A percentile compares a stretch with the other conserved stretches of the same genome.
Conservation (phyloP, 1,140 invertebrate genomes). For the Drosophila chauvacae region DNA sequence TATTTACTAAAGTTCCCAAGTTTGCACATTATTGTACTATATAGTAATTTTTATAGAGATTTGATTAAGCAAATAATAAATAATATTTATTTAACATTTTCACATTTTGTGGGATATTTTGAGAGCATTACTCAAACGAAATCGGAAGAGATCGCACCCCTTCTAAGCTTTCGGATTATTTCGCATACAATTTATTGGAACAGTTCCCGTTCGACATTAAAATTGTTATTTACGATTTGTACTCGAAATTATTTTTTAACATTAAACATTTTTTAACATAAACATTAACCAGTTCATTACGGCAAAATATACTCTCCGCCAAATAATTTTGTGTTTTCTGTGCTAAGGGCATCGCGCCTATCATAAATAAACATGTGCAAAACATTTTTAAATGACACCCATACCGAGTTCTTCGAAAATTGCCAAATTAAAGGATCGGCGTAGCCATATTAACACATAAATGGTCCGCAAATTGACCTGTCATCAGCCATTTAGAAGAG, state of each 20-base stretch:
- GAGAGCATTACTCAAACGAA: not conserved
- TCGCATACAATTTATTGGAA: not conserved
- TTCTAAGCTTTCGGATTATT: too few species aligned
- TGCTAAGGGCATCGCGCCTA: slow-evolving; percentile 57
- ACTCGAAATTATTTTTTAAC: not conserved
- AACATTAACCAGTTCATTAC: not conserved
- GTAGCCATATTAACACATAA: slow-evolving; percentile 27
- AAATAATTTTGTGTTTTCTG: slow-evolving; percentile 16
- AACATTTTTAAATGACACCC: slow-evolving; percentile 53
- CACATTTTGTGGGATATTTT: not conserved
- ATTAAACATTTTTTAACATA: not conserved
- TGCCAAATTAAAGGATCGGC: slow-evolving; percentile 42
- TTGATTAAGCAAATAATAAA: not conserved
- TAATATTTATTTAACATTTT: not conserved
- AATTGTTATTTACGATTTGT: not conserved
- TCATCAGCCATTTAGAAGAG: slow-evolving; percentile 66
- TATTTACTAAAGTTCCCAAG: too few species aligned
- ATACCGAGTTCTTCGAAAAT: slow-evolving; percentile 56
- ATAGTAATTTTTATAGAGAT: not conserved
- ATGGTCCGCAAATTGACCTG: slow-evolving; percentile 70
- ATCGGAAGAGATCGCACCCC: not conserved
- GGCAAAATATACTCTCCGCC: not conserved
- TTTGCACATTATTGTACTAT: too few species aligned
- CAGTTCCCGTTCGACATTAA: not conserved
- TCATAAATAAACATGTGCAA: slow-evolving; percentile 58